Conservation (phyloP, 1,140 invertebrate genomes). For the Drosophila chauvacae region DNA sequence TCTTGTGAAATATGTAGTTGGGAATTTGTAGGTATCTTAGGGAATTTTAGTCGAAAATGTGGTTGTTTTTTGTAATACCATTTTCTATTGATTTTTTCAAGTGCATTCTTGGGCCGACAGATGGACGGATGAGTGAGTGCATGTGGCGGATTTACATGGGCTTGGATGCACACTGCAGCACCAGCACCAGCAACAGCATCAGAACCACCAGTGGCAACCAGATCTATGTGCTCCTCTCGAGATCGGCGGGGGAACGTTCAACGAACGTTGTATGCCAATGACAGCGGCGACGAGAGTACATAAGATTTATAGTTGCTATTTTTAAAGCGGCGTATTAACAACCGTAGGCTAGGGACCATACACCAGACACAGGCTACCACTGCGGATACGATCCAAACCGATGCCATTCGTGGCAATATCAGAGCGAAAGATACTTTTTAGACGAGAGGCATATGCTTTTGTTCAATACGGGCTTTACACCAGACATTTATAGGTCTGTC, state of each 20-base stretch:
- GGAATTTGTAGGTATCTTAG: background rate
- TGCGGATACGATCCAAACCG: constrained; percentile 9
- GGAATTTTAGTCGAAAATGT: background rate
- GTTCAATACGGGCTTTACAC: constrained; percentile 24
- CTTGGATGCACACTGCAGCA: constrained; percentile 30
- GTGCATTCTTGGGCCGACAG: constrained; percentile 31
- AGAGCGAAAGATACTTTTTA: background rate
- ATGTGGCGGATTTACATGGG: constrained; percentile 64
- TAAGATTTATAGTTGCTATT: constrained; percentile 81
- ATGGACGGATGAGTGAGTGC: constrained; percentile 61
- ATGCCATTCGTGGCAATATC: background rate
- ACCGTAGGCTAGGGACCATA: constrained; percentile 65
- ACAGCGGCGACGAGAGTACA: constrained; percentile 51
- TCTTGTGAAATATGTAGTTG: background rate
- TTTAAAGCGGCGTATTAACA: constrained; percentile 78
- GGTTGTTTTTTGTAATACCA: background rate
- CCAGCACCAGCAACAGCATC: constrained; percentile 16
- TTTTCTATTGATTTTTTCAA: constrained; percentile 5
- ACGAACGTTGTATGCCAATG: constrained; percentile 55
- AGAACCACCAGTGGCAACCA: constrained; percentile 11
- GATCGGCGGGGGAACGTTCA: constrained; percentile 38
- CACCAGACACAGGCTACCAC: constrained; percentile 41
- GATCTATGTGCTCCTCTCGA: constrained; percentile 20
- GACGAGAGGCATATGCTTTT: background rate
- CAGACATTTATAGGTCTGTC: background rate